Conservation (phyloP, 2,797 vertebrate species). For the Poeciliopsis paucimaculata region DNA sequence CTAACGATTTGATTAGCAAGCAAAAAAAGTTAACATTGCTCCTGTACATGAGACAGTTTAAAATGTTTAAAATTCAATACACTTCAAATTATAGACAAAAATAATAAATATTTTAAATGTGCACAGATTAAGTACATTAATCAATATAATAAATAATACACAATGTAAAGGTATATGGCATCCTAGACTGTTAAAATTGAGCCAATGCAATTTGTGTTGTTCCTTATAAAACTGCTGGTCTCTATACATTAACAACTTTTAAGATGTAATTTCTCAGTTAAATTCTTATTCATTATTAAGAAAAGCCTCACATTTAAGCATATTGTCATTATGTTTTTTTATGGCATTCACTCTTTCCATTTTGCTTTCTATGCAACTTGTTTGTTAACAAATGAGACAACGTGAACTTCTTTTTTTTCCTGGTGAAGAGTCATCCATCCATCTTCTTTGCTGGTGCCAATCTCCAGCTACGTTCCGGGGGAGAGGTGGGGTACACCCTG, state of each 20-base stretch:
- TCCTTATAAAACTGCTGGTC: no score
- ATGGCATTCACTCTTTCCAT: not conserved
- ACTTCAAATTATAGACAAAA: not conserved
- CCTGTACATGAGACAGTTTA: not conserved
- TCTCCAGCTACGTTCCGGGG: no score
- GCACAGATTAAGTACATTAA: not conserved
- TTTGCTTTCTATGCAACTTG: not conserved
- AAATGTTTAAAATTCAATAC: not conserved
- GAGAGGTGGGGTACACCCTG: no score
- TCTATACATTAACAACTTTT: not conserved
- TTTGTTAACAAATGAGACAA: not conserved
- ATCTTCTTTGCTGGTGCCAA: no score
- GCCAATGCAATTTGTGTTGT: not conserved
- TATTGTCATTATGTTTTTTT: not conserved
- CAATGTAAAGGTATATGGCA: not conserved
- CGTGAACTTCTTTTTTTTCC: not conserved
- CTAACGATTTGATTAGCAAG: no score
- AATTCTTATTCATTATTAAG: not conserved
- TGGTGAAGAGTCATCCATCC: no score
- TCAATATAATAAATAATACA: not conserved
- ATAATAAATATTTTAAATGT: not conserved
- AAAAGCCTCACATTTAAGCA: not conserved
- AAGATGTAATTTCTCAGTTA: not conserved
- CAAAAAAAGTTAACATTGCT: not conserved
- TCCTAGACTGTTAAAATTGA: not conserved